These are phyloP conservation scores for Apis dorsata DNA, from an alignment of 1,140 invertebrate species.

Conservation along the genomic window DNA sequence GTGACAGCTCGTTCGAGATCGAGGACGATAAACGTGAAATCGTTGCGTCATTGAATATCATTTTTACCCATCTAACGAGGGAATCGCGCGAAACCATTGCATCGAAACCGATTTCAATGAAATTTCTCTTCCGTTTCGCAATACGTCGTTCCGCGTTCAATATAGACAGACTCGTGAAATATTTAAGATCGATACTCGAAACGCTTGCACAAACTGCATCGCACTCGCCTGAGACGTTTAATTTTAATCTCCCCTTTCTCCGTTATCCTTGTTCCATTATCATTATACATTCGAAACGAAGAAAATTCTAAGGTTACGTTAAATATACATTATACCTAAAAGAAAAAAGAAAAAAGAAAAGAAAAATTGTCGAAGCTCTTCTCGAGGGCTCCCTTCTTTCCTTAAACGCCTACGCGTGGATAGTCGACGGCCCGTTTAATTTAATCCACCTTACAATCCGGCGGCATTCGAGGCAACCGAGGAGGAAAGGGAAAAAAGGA, in stretches of 20 bases:
- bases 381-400: neutral
- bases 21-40: conserved; percentile 7
- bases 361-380: neutral
- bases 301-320: too few relatives aligned
- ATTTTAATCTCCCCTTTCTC: too few relatives aligned
- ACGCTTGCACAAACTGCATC: too few relatives aligned
- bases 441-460: conserved; percentile 49
- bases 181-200: neutral
- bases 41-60: neutral
- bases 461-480: conserved; percentile 14
- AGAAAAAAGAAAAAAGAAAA: neutral
- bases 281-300: too few relatives aligned
- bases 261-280: too few relatives aligned
- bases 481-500: neutral
- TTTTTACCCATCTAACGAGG: conserved; percentile 15
- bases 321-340: too few relatives aligned
- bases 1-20: neutral
- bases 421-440: conserved; percentile 45
- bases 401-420: neutral
- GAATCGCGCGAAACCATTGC: too few relatives aligned
- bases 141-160: neutral
- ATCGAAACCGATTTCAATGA: neutral
- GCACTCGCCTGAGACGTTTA: too few relatives aligned
- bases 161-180: neutral
- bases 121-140: neutral